phyloP scores from a whole-genome alignment of 2,797 vertebrate species.

The Rhadinocentrus ornatus region DNA sequence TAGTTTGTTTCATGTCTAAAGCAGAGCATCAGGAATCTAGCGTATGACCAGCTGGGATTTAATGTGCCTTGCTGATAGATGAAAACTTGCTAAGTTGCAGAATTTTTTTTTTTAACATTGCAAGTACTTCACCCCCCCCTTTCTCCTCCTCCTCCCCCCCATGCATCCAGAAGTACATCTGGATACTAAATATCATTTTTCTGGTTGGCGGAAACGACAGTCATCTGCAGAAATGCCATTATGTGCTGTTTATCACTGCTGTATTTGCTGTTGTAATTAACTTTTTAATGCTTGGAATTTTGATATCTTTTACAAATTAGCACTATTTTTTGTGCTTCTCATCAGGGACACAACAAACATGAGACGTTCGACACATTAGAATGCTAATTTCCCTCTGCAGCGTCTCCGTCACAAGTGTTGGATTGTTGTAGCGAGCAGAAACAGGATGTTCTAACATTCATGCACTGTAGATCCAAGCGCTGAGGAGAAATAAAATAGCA shows the following conservation, averaged over 20 bases:
- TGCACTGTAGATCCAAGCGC: conserved; percentile 18
- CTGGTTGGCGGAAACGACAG: conserved; percentile 50
- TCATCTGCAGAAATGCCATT: conserved; percentile 52
- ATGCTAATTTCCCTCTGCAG: conserved; percentile 57
- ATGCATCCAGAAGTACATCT: conserved; percentile 67
- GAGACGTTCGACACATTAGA: conserved; percentile 47
- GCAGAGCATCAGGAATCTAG: conserved; percentile 64
- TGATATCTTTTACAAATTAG: conserved; percentile 70
- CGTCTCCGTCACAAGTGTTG: conserved; percentile 46
- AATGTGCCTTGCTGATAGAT: conserved; percentile 73
- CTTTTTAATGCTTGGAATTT: conserved; percentile 63
- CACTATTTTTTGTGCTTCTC: conserved; percentile 26
- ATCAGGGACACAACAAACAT: conserved; percentile 63
- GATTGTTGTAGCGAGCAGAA: conserved; percentile 6
- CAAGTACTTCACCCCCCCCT: conserved; percentile 45
- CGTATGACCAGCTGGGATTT: conserved; percentile 79
- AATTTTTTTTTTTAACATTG: conserved; percentile 59
- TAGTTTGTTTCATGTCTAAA: conserved; percentile 75
- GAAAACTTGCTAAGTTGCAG: conserved; percentile 79
- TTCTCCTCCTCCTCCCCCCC: conserved; percentile 18
- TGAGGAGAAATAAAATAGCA: conserved; percentile 41
- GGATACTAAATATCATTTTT: conserved; percentile 69
- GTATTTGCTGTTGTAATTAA: conserved; percentile 64
- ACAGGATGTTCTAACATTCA: conserved; percentile 29
- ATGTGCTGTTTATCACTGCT: conserved; percentile 57